A percentile compares a stretch with the other conserved stretches of the same genome.
These are phyloP conservation scores for Salmo trutta DNA, from an alignment of 2,797 vertebrate species.

Conservation along the genomic window DNA sequence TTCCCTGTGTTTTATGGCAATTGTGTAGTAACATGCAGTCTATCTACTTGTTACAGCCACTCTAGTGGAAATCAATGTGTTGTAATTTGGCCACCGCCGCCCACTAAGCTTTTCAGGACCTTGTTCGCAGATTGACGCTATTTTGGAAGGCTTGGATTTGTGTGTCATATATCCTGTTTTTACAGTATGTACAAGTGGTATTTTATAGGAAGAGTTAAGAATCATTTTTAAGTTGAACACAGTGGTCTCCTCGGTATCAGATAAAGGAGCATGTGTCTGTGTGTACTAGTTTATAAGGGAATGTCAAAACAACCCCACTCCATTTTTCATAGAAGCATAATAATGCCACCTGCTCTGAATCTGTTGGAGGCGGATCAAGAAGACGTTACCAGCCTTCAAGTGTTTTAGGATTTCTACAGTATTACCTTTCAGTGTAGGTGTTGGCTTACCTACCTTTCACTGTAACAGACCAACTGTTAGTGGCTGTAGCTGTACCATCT, in stretches of 20 bases:
- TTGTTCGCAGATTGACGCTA: slow-evolving; percentile 48
- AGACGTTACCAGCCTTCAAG: slow-evolving; percentile 12
- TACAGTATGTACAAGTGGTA: slow-evolving; percentile 27
- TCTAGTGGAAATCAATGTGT: slow-evolving; percentile 71
- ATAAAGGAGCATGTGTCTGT: slow-evolving; percentile 1
- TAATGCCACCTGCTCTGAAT: slow-evolving; percentile 44
- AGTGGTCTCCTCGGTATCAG: slow-evolving; percentile 48
- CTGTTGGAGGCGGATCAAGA: slow-evolving; percentile 39
- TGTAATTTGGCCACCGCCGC: slow-evolving; percentile 68
- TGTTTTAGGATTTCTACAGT: slow-evolving; percentile 9
- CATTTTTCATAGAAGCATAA: slow-evolving; percentile 52
- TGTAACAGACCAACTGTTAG: slow-evolving; percentile 21
- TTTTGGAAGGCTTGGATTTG: slow-evolving; percentile 50
- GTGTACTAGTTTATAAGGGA: slow-evolving; percentile 42
- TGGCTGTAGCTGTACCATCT: slow-evolving; percentile 28
- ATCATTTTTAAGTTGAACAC: background rate
- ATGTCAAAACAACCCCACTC: slow-evolving; percentile 61
- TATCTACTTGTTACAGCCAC: slow-evolving; percentile 60
- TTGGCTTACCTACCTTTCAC: slow-evolving; percentile 15
- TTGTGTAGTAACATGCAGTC: slow-evolving; percentile 63
- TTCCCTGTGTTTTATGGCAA: slow-evolving; percentile 70
- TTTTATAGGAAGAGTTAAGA: background rate
- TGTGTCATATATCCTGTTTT: slow-evolving; percentile 41
- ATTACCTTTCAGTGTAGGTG: background rate
- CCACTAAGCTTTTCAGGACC: slow-evolving; percentile 41